phyloP scores from a whole-genome alignment of 2,888 invertebrate species.

The Oscheius sp. region DNA sequence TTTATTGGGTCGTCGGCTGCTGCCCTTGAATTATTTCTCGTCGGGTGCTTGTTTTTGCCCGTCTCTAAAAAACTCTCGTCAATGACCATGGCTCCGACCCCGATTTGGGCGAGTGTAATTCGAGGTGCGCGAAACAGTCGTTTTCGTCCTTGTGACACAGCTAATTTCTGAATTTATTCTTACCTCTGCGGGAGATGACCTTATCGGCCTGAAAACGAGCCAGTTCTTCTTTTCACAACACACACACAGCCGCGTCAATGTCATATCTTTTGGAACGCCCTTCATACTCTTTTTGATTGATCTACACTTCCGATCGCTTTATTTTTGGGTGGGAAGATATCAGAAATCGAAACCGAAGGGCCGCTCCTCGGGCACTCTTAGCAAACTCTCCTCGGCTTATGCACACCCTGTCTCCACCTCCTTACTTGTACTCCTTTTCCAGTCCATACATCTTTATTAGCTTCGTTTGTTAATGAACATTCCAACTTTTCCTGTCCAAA shows the following conservation, averaged over 20 bases:
- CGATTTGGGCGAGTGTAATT: conserved; percentile 3
- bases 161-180: no score
- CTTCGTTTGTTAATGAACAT: no score
- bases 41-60: no score
- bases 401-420: background rate
- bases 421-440: background rate
- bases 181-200: conserved; percentile 9
- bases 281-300: no score
- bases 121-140: conserved; percentile 1
- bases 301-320: background rate
- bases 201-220: conserved; percentile 15
- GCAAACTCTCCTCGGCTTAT: conserved; percentile 5
- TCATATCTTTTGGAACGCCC: conserved; percentile 32
- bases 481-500: no score
- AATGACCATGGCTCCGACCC: conserved; percentile 1
- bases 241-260: conserved; percentile 15
- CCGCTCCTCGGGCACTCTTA: conserved; percentile 1
- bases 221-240: background rate
- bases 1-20: background rate
- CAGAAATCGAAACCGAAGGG: conserved; percentile 6
- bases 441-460: no score
- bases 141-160: background rate
- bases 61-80: no score
- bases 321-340: conserved; percentile 9
- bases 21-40: no score